Evolutionary conservation across 2,113 vertebrate species (phyloP).

Genomic region (Lophotis ruficrista): DNA sequence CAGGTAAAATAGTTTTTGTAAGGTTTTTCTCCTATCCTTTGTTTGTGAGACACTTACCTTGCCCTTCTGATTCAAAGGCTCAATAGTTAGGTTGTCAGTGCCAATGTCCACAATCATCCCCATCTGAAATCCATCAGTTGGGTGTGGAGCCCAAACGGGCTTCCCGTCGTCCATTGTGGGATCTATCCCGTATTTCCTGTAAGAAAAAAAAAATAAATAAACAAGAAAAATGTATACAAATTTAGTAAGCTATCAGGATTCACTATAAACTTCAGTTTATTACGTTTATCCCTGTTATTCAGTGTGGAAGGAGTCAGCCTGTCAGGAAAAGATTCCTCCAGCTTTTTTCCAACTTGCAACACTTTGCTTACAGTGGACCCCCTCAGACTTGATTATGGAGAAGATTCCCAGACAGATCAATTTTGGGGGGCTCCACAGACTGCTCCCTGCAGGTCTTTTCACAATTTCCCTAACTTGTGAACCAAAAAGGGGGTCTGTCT

Average conservation of each 20-base stretch:
- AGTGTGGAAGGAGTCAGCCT: background rate
- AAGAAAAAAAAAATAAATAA: background rate
- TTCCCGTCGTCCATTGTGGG: slow-evolving; percentile 93
- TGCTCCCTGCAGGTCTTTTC: background rate
- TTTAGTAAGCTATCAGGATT: background rate
- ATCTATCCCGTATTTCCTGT: slow-evolving; percentile 61
- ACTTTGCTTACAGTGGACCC: background rate
- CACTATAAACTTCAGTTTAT: background rate
- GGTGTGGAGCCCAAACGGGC: slow-evolving; percentile 97
- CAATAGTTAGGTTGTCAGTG: slow-evolving; percentile 90
- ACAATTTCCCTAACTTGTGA: background rate
- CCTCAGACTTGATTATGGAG: background rate
- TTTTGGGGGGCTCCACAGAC: background rate
- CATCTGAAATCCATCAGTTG: slow-evolving; percentile 94
- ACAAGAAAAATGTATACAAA: background rate
- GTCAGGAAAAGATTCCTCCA: background rate
- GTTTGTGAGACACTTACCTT: slow-evolving; percentile 82
- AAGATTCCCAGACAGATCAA: background rate
- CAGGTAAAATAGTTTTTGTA: background rate
- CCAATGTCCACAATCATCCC: slow-evolving; percentile 97
- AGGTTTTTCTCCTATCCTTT: background rate
- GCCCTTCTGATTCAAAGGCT: slow-evolving; percentile 87
- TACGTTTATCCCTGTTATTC: background rate
- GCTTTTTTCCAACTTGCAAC: accelerated
- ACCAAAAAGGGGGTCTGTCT: background rate